These are phyloP conservation scores for Caenorhabditis auriculariae DNA, from an alignment of 2,888 invertebrate species.

Conservation along the genomic window DNA sequence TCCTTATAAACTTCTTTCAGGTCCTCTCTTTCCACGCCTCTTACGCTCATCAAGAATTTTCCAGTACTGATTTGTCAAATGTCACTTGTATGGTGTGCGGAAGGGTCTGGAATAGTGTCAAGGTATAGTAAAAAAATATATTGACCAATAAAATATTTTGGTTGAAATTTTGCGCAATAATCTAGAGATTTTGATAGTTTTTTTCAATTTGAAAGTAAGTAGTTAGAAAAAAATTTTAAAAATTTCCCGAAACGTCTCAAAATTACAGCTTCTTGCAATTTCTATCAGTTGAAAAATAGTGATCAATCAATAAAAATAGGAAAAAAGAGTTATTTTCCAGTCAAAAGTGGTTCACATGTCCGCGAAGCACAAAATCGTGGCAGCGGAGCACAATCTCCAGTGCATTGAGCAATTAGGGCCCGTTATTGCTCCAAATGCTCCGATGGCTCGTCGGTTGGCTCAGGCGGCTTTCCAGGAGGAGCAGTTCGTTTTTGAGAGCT, in stretches of 20 bases:
- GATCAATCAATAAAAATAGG: neutral
- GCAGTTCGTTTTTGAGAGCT: no score
- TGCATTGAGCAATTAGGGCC: slow-evolving; percentile 33
- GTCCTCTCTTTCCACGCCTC: slow-evolving; percentile 41
- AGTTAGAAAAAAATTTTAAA: neutral
- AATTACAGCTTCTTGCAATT: no score
- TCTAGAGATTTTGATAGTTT: neutral
- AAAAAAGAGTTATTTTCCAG: slow-evolving; percentile 11
- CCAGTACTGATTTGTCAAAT: slow-evolving; percentile 4
- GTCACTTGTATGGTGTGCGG: slow-evolving; percentile 40
- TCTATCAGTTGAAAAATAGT: neutral
- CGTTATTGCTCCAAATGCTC: slow-evolving; percentile 29
- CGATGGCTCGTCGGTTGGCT: slow-evolving; percentile 21
- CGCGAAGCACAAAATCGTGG: slow-evolving; percentile 25
- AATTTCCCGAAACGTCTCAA: no score
- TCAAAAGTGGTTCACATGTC: slow-evolving; percentile 33
- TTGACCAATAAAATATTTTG: no score
- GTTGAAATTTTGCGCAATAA: neutral
- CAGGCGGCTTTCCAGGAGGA: no score
- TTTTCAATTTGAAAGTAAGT: neutral
- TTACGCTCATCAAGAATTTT: slow-evolving; percentile 39
- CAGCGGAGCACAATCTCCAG: slow-evolving; percentile 32
- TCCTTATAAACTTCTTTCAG: slow-evolving; percentile 17
- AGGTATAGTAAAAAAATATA: slow-evolving; percentile 9
- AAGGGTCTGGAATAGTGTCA: slow-evolving; percentile 23